Evolutionary conservation across 2,113 vertebrate genomes (phyloP), one percentile per base, ranked within the genome.

Genomic region (Apus apus): DNA sequence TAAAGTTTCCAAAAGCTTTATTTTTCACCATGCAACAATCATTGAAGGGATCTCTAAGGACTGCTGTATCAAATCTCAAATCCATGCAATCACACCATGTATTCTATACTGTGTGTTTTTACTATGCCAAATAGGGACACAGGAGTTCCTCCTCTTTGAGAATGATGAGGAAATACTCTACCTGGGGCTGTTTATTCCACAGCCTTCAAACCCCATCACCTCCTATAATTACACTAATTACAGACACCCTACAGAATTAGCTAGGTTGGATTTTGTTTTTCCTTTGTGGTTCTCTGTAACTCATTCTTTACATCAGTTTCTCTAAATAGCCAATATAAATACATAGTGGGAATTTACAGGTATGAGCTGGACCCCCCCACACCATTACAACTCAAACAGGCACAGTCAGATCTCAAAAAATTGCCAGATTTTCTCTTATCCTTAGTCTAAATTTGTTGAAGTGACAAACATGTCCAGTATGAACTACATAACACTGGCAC

Each of bases 321-420:
- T 89, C 34, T 40, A 36, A 40, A 10, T 8, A 81, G 80, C 3
- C 0, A 0, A 85, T 27, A 73, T 9, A 54, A 9, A 30, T 14
- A 56, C 11, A 36, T 1, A 11, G 9, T 1, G 3, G 38, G 19
- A 74, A 89, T 58, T 89, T 38, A 84, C 10, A 71, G 11, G 11
- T 14, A 54, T 0, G 1, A 67, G 25, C 30, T 56, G 11, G 14
- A 46, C 46, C 5, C 5, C 16, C 4, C 1, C 21, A 4, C 13
- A 3, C 18, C 45, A 38, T 34, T 81, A 68, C 29, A 77, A 36
- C 17, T 43, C 21, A 67, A 73, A 73, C 8, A 46, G 8, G 2
- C 0, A 15, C 20, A 6, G 73, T n/a, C n/a, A 70, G 32, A n/a
- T 46, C n/a, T 81, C 15, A 1, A 51, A 32, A 50, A 23, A 74